Base-by-base conservation (phyloP, 2,888 invertebrate species). In the Harmothoe impar region DNA sequence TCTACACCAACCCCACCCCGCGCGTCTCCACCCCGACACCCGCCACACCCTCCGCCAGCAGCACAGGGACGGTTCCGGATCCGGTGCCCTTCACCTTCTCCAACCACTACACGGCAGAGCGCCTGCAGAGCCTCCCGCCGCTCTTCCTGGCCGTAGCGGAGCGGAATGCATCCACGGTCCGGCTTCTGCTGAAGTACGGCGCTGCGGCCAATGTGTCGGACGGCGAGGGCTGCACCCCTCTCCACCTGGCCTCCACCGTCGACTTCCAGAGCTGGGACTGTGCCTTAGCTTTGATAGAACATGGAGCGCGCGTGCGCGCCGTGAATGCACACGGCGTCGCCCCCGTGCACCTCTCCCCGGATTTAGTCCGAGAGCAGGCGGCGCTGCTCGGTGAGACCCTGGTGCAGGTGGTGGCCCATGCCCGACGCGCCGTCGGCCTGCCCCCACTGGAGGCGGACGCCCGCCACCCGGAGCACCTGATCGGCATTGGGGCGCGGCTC, bases 191-290 rank as follows among this genome's bases (percentile, higher is more conserved):
- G 88, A 96, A 96, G 92, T 96, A 96, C 94, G 97, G 97, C 56
- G 97, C 97, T 0, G 94, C 95, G 90, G 95, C 96, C 0, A 96
- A 96, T 93, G 94, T 96, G 85, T 96, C 96, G 94, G 97, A 97
- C 94, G 94, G 95, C 33, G 77, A 86, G 62, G 97, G 97, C 31
- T 96, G 97, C 94, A 96, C 97, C 25, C 97, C 97, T 0, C 95
- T 97, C 31, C 97, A 97, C 94, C 94, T 97, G 89, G 96, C 97
- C 43, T 96, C 96, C 77, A 96, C 96, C 91, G 96, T 96, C 93
- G 96, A 96, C n/a, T 96, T 96, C 91, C 96, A 96, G 89, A 96
- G 96, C 84, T 96, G 96, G 96, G 96, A 96, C 91, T 96, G 96
- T 93, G 96, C 96, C 84, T 94, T 96, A 78, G 96, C 96, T 92